Percentiles rank a stretch among this genome's conserved stretches.
Conservation (phyloP, 2,113 vertebrate genomes). For the Rhinopomastus cyanomelas region DNA sequence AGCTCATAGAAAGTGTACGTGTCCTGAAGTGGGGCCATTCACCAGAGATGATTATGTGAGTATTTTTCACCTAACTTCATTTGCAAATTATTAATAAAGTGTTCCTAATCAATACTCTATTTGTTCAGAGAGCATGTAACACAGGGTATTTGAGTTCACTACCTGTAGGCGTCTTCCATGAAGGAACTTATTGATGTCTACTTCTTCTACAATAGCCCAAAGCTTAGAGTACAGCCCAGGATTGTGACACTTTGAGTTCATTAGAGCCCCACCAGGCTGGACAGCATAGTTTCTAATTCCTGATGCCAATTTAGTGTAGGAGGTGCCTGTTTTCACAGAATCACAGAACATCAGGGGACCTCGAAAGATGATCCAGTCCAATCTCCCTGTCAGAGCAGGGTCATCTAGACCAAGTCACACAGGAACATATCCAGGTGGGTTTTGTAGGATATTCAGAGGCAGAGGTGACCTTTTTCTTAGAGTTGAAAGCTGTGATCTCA, state of each 20-base stretch:
- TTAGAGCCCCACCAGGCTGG: rapidly evolving
- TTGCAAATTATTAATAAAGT: not conserved
- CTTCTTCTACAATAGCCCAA: not conserved
- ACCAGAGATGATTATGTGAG: not conserved
- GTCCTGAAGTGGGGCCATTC: not conserved
- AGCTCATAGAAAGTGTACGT: not conserved
- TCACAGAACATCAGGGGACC: too few species aligned
- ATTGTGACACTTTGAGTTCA: not conserved
- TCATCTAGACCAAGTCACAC: too few species aligned
- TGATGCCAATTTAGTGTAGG: rapidly evolving
- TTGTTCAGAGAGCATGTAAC: not conserved
- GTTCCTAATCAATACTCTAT: not conserved
- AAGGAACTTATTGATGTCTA: not conserved
- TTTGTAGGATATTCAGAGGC: not conserved
- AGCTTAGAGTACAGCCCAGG: not conserved
- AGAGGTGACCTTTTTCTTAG: not conserved
- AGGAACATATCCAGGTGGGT: too few species aligned
- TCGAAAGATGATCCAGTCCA: too few species aligned
- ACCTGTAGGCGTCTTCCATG: not conserved
- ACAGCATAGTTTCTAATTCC: not conserved
- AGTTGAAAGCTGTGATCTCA: not conserved
- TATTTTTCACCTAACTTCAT: not conserved
- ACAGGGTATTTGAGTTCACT: not conserved
- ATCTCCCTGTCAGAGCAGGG: too few species aligned
- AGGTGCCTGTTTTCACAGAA: not conserved